Conservation (phyloP, 2,113 vertebrate species). For the Vidua macroura region DNA sequence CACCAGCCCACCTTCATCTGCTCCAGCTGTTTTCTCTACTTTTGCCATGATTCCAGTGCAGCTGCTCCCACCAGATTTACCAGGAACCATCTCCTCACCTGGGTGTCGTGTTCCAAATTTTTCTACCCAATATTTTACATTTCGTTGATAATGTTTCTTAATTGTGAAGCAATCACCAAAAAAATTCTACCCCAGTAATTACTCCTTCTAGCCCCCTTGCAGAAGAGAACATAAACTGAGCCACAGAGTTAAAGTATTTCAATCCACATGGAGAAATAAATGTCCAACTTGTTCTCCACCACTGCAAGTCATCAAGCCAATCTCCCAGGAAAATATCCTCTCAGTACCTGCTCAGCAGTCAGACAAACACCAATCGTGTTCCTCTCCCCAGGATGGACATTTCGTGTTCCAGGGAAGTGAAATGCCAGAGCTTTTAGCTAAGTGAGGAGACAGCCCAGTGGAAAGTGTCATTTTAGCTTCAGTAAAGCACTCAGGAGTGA, state of each 20-base stretch:
- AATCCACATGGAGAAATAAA: not conserved
- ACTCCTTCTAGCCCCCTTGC: not conserved
- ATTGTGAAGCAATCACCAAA: not conserved
- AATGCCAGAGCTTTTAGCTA: not conserved
- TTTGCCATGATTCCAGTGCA: not conserved
- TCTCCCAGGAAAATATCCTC: not conserved
- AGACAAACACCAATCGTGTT: fast-evolving
- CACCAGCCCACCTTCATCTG: fast-evolving
- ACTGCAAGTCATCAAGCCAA: not conserved
- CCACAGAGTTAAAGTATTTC: not conserved
- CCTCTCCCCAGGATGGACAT: not conserved
- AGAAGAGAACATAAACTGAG: not conserved
- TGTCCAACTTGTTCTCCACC: not conserved
- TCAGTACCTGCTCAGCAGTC: not conserved
- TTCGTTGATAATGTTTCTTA: not conserved
- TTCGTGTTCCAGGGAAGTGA: fast-evolving
- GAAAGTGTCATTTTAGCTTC: not conserved
- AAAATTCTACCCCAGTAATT: not conserved
- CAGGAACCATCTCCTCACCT: not conserved
- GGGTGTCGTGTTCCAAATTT: fast-evolving
- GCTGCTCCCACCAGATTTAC: not conserved
- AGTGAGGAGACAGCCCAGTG: not conserved
- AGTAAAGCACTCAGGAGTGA: not conserved
- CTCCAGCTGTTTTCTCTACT: fast-evolving
- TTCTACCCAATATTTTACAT: not conserved